A percentile compares a stretch with the other conserved stretches of the same genome.
phyloP scores from a whole-genome alignment of 2,888 invertebrate genomes.

The Neocrepidodera transversa region DNA sequence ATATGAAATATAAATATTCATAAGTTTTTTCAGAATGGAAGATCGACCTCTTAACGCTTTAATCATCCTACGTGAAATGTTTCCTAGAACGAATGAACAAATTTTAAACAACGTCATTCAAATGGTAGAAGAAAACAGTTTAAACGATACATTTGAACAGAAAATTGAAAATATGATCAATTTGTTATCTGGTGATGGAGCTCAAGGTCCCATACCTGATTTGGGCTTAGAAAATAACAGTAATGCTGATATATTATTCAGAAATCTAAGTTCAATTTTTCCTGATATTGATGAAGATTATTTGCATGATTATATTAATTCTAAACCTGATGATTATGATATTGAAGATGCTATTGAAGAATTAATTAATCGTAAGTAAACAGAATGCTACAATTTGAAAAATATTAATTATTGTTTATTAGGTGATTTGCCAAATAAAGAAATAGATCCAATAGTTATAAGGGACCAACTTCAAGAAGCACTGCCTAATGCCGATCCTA shows the following conservation, averaged over 20 bases:
- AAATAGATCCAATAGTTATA: slow-evolving; percentile 39
- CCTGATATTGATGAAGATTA: slow-evolving; percentile 44
- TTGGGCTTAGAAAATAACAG: background rate
- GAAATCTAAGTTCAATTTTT: slow-evolving; percentile 40
- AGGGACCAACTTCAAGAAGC: slow-evolving; percentile 50
- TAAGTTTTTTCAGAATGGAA: background rate
- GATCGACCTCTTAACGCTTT: background rate
- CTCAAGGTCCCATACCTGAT: slow-evolving; percentile 30
- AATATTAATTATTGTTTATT: background rate
- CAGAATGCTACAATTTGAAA: background rate
- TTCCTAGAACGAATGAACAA: slow-evolving; percentile 41
- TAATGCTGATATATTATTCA: slow-evolving; percentile 12
- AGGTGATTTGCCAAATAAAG: slow-evolving; percentile 19
- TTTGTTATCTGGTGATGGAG: slow-evolving; percentile 38
- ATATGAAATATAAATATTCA: no score
- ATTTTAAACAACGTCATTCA: slow-evolving; percentile 40
- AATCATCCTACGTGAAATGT: slow-evolving; percentile 37
- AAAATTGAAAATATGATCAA: slow-evolving; percentile 47
- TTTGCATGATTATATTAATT: slow-evolving; percentile 40
- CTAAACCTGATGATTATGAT: slow-evolving; percentile 30
- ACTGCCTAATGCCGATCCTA: slow-evolving; percentile 55
- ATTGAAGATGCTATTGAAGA: slow-evolving; percentile 42
- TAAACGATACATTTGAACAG: slow-evolving; percentile 34
- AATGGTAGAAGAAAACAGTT: slow-evolving; percentile 39
- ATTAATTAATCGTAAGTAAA: slow-evolving; percentile 20